phyloP scores from a whole-genome alignment of 2,113 vertebrate species.

The Platysteira castanea region DNA sequence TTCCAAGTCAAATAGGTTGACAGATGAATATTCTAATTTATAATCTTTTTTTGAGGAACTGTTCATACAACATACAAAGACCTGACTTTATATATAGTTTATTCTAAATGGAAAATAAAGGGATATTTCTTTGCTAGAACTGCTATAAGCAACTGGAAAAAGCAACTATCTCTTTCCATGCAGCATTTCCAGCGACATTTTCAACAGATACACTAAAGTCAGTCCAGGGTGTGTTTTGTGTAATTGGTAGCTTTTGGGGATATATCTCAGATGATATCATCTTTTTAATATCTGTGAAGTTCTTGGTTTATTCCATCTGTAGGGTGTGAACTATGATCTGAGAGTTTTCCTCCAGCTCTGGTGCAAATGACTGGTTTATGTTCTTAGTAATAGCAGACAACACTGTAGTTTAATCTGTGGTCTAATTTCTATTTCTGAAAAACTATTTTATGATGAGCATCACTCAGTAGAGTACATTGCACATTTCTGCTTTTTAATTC shows the following conservation, averaged over 20 bases:
- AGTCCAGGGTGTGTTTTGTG: neutral
- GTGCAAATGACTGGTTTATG: neutral
- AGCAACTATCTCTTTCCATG: neutral
- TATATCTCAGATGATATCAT: neutral
- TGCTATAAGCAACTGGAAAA: neutral
- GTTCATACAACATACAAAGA: neutral
- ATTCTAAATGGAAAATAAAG: neutral
- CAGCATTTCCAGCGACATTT: neutral
- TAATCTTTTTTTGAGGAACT: neutral
- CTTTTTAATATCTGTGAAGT: neutral
- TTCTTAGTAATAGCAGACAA: neutral
- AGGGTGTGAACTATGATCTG: slow-evolving; percentile 16
- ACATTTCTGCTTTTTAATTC: neutral
- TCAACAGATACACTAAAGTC: neutral
- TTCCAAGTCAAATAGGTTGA: neutral
- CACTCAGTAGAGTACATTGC: neutral
- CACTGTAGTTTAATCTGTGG: neutral
- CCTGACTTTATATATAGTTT: neutral
- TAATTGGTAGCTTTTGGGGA: neutral
- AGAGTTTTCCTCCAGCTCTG: neutral
- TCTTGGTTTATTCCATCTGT: neutral
- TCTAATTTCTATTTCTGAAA: neutral
- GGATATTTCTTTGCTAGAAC: neutral
- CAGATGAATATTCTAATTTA: neutral
- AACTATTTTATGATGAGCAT: neutral